Base-by-base conservation (phyloP, 2,888 invertebrate species). In the Eurytoma adleriae region DNA sequence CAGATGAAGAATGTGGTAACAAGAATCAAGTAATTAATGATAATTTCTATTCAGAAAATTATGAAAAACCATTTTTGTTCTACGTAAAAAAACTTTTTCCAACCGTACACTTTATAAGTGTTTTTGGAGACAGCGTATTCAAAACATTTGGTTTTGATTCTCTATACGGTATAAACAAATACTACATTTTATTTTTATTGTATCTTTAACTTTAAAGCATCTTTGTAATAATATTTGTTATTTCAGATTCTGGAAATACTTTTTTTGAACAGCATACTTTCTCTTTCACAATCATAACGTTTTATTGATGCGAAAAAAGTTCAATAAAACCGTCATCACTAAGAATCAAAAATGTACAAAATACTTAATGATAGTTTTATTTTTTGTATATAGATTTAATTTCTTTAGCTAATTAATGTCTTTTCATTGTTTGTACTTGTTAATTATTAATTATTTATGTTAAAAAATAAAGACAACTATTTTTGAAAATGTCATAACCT, bases 41-140 rank as follows among this genome's bases (percentile, higher is more conserved):
- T 30, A 2, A 30, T 16, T 62, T 62, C 30, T 62, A 30, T 5
- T 30, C 3, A 30, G 13, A 7, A n/a, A 14, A 62, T 30, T 62
- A 62, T 62, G 62, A 62, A 62, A 62, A n/a, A 30, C 27, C 16
- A 62, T 30, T 62, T 16, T 14, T 62, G 16, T 62, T 27, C 16
- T 30, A 62, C 16, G 16, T 62, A 5, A 62, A 27, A 16, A 27
- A 30, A 16, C 14, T 30, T 30, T 62, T 62, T 62, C 62, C 62
- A 7, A 13, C n/a, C 4, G n/a, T 62, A n/a, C 14, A 3, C n/a
- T 40, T 62, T 16, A 62, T 16, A 40, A 30, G 10, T 62, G 10
- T 30, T 1, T 62, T 62, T 13, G 40, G 40, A 40, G 40, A 64
- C 12, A 40, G 18, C 40, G 0, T 18, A 12, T 12, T 48, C 5